Evolutionary conservation across 2,113 vertebrate species (phyloP).

Genomic region (Sylvicapra grimmia): DNA sequence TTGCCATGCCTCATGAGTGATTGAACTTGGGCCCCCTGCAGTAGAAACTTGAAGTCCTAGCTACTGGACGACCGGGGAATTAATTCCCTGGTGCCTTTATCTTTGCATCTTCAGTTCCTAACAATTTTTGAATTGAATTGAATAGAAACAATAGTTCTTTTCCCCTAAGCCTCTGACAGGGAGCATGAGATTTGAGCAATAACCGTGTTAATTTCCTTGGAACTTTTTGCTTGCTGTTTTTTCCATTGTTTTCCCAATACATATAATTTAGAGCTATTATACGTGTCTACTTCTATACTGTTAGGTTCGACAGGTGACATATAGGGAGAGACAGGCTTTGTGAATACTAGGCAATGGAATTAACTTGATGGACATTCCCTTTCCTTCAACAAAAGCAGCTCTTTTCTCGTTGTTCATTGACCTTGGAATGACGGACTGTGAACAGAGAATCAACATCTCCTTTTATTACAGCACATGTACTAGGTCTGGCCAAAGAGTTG

Average conservation of each 20-base stretch:
- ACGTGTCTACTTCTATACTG: neutral
- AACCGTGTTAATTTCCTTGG: neutral
- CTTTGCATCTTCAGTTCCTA: neutral
- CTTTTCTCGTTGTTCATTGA: neutral
- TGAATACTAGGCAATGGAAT: neutral
- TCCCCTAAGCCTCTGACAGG: neutral
- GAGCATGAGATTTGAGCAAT: neutral
- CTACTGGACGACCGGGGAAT: rapidly evolving
- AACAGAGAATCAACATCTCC: neutral
- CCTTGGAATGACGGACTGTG: neutral
- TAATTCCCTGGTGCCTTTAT: neutral
- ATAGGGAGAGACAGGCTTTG: neutral
- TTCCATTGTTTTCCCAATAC: neutral
- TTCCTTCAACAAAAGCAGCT: neutral
- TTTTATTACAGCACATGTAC: neutral
- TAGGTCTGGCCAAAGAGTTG: neutral
- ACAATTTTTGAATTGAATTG: neutral
- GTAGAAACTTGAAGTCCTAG: neutral
- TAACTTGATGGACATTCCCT: neutral
- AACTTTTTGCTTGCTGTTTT: neutral
- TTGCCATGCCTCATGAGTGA: neutral
- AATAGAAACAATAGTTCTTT: neutral
- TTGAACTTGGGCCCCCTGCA: neutral
- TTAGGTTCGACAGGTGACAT: neutral
- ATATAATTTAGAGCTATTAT: neutral